Percentiles rank a stretch among this genome's conserved stretches.
Conservation (phyloP, 2,113 vertebrate species). For the Morone saxatilis region DNA sequence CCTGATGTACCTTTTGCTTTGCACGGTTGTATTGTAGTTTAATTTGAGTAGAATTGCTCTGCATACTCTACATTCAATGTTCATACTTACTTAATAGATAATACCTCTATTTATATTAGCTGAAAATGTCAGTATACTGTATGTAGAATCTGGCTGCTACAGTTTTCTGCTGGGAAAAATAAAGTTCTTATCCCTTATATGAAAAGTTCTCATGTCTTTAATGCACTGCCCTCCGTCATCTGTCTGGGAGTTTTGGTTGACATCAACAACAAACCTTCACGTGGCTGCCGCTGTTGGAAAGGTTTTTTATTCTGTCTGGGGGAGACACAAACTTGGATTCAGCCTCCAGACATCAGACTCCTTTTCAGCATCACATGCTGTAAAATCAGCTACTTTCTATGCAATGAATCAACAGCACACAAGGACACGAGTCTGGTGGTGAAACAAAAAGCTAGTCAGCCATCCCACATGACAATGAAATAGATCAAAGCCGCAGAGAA, state of each 20-base stretch:
- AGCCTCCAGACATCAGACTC: slow-evolving; percentile 53
- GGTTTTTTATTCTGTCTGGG: slow-evolving; percentile 34
- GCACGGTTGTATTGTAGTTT: background rate
- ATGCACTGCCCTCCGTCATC: slow-evolving; percentile 49
- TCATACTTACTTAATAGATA: background rate
- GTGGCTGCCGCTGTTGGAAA: slow-evolving; percentile 27
- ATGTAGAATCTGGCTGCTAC: background rate
- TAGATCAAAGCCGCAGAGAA: slow-evolving; percentile 51
- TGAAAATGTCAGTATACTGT: background rate
- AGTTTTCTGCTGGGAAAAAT: background rate
- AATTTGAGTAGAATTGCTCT: background rate
- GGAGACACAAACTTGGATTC: slow-evolving; percentile 30
- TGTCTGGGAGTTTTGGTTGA: slow-evolving; percentile 40
- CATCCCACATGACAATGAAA: slow-evolving; percentile 39
- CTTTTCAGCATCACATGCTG: slow-evolving; percentile 49
- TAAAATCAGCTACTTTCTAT: slow-evolving; percentile 67
- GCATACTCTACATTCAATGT: background rate
- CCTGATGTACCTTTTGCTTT: background rate
- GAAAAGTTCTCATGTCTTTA: background rate
- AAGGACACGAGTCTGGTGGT: slow-evolving; percentile 70
- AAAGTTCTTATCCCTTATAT: background rate
- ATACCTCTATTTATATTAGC: background rate
- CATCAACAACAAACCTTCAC: slow-evolving; percentile 52
- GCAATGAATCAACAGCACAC: slow-evolving; percentile 61
- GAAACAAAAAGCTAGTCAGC: slow-evolving; percentile 65